Conservation (phyloP, 2,113 vertebrate genomes). For the Tetrao urogallus region DNA sequence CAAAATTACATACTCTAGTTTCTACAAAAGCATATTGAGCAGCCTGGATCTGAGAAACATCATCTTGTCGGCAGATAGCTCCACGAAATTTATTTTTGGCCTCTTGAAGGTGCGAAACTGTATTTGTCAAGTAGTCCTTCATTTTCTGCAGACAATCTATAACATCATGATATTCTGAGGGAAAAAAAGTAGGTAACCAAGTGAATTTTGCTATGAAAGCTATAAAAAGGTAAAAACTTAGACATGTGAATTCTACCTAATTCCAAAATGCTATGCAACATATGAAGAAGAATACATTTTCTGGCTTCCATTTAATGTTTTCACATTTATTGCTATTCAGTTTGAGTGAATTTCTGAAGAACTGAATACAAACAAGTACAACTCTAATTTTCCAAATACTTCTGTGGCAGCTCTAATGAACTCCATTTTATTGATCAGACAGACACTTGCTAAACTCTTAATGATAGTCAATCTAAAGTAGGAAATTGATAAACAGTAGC, state of each 20-base stretch:
- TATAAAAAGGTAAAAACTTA: background rate
- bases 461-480: background rate
- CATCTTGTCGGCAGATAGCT: conserved; percentile 10
- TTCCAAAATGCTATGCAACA: background rate
- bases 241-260: background rate
- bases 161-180: conserved; percentile 54
- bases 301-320: background rate
- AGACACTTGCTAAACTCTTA: background rate
- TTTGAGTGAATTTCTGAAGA: background rate
- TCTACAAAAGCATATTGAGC: conserved; percentile 42
- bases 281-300: background rate
- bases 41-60: background rate
- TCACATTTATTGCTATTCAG: background rate
- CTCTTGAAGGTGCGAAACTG: conserved; percentile 59
- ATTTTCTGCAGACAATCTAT: conserved; percentile 61
- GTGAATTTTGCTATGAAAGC: background rate
- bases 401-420: background rate
- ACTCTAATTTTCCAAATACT: background rate
- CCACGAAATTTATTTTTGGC: conserved; percentile 54
- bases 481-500: background rate
- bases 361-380: background rate
- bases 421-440: background rate
- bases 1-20: background rate
- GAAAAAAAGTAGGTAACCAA: background rate
- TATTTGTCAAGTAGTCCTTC: conserved; percentile 56